Conservation (phyloP, 2,113 vertebrate genomes). For the Hoplias malabaricus region DNA sequence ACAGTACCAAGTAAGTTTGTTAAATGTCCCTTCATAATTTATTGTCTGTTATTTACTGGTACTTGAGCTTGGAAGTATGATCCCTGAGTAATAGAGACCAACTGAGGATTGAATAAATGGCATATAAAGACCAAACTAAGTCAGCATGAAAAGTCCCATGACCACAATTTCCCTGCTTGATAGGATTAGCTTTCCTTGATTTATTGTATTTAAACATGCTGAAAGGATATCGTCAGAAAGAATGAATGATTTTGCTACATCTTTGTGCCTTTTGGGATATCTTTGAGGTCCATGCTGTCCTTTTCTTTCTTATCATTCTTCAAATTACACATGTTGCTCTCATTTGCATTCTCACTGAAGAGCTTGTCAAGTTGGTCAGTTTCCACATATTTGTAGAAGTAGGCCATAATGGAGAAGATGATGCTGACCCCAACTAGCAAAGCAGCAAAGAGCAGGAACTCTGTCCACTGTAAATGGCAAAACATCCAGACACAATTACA, state of each 20-base stretch:
- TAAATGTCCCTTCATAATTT: neutral
- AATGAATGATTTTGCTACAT: conserved; percentile 65
- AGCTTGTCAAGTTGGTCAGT: conserved; percentile 70
- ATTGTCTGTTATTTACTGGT: conserved; percentile 3
- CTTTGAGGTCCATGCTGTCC: conserved; percentile 2
- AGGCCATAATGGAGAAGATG: conserved; percentile 93
- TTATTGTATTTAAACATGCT: neutral
- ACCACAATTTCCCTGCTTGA: neutral
- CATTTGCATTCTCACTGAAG: conserved; percentile 55
- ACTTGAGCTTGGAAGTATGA: neutral
- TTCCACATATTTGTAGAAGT: conserved; percentile 86
- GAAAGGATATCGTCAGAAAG: neutral
- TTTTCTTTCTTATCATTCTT: conserved; percentile 31
- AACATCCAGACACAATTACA: neutral
- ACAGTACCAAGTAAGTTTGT: neutral
- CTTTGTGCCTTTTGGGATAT: conserved; percentile 68
- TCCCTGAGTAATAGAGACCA: conserved; percentile 13
- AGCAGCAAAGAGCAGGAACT: conserved; percentile 89
- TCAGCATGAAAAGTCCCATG: neutral
- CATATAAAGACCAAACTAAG: neutral
- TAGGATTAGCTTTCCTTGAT: conserved; percentile 8
- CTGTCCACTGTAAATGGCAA: conserved; percentile 83
- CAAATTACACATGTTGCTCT: conserved; percentile 41
- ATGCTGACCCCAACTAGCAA: conserved; percentile 86
- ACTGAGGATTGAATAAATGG: neutral